Conservation (phyloP, 2,888 invertebrate species). For the Heteromyza rotundicornis region DNA sequence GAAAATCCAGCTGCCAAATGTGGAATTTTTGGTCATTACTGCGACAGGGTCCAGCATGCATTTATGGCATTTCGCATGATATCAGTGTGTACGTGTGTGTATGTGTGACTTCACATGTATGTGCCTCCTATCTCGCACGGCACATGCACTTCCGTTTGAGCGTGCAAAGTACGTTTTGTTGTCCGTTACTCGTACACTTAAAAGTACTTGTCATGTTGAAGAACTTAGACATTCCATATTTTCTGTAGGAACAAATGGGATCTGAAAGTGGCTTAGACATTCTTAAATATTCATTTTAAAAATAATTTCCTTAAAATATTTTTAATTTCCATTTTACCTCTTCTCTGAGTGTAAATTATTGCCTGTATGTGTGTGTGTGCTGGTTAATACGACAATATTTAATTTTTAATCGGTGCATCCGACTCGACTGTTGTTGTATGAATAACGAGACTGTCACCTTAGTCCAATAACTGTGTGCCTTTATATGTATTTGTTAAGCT, state of each 20-base stretch:
- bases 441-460: constrained; percentile 31
- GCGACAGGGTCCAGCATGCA: neutral
- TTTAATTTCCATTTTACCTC: too few relatives aligned
- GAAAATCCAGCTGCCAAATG: neutral
- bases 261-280: too few relatives aligned
- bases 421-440: neutral
- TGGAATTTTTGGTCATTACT: neutral
- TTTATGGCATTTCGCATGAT: neutral
- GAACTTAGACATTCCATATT: too few relatives aligned
- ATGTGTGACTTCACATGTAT: neutral
- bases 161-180: too few relatives aligned
- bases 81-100: neutral
- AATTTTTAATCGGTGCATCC: constrained; percentile 50
- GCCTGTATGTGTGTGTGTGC: constrained; percentile 27
- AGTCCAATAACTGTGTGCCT: neutral
- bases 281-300: too few relatives aligned
- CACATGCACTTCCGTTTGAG: too few relatives aligned
- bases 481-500: constrained; percentile 1
- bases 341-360: too few relatives aligned
- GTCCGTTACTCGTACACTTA: too few relatives aligned
- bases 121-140: neutral
- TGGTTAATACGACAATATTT: constrained; percentile 52
- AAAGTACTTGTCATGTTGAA: too few relatives aligned
- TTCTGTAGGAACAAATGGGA: too few relatives aligned
- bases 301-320: too few relatives aligned